phyloP scores from a whole-genome alignment of 2,797 vertebrate species.

The Anableps anableps region DNA sequence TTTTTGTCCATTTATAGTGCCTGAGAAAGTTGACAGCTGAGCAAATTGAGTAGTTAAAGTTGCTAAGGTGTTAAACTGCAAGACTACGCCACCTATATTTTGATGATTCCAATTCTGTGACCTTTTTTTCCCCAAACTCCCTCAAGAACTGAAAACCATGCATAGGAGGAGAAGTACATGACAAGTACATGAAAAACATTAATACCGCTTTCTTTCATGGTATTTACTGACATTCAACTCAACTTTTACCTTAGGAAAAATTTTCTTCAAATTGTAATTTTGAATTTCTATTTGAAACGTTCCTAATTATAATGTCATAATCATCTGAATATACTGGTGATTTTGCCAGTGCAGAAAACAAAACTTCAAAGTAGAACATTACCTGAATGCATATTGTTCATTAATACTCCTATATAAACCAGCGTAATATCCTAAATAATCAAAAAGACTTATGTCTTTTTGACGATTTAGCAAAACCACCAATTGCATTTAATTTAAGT shows the following conservation, averaged over 20 bases:
- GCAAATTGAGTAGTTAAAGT: not conserved
- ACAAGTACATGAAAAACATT: not conserved
- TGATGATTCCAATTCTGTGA: not conserved
- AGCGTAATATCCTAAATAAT: too few relatives aligned
- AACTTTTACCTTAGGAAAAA: not conserved
- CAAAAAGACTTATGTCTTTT: not conserved
- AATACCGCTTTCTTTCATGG: too few relatives aligned
- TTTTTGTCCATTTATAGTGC: conserved; percentile 2
- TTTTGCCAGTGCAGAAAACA: not conserved
- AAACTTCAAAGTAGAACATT: not conserved
- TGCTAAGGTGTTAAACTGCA: not conserved
- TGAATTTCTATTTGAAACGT: not conserved
- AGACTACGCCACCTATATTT: not conserved
- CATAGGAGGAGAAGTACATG: too few relatives aligned
- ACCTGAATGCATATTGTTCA: not conserved
- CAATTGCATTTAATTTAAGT: not conserved
- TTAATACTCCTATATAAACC: not conserved
- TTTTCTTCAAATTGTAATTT: not conserved
- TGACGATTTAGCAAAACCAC: not conserved
- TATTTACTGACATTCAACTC: too few relatives aligned
- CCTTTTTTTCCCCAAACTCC: not conserved
- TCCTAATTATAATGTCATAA: not conserved
- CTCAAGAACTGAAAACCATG: not conserved
- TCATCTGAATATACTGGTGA: not conserved
- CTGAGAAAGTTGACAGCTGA: not conserved